These are phyloP conservation scores for Aphelinus certus DNA, from an alignment of 1,140 invertebrate species.

Conservation along the genomic window DNA sequence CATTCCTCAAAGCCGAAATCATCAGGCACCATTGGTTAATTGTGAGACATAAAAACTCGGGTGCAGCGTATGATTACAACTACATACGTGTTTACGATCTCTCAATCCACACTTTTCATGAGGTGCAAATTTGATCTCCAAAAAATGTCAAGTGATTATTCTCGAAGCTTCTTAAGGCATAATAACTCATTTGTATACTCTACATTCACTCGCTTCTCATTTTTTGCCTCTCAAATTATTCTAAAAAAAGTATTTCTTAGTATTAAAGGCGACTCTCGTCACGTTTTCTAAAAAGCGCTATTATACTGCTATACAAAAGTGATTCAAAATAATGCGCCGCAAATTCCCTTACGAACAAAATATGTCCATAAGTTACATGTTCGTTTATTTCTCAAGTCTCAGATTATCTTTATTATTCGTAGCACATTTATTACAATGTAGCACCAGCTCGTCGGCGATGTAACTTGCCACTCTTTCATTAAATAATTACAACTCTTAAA, in stretches of 20 bases:
- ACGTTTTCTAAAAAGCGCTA: slow-evolving; percentile 25
- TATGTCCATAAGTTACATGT: slow-evolving; percentile 13
- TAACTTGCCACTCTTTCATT: slow-evolving; percentile 1
- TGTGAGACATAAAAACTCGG: slow-evolving; percentile 31
- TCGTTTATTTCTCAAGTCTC: not conserved
- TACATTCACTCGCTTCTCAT: not conserved
- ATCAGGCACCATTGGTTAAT: slow-evolving; percentile 37
- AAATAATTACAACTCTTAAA: not conserved
- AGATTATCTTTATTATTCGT: not conserved
- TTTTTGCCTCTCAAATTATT: not conserved
- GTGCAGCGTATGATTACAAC: slow-evolving; percentile 15
- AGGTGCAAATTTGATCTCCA: slow-evolving; percentile 28
- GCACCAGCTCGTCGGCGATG: slow-evolving; percentile 16
- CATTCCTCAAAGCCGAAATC: slow-evolving; percentile 24
- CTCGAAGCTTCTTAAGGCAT: slow-evolving; percentile 27
- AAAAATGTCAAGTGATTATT: slow-evolving; percentile 20
- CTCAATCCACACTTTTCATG: slow-evolving; percentile 16
- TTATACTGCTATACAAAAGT: slow-evolving; percentile 24
- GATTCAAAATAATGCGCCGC: slow-evolving; percentile 32
- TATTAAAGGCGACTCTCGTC: slow-evolving; percentile 5
- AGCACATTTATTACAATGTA: slow-evolving; percentile 12
- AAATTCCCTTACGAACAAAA: slow-evolving; percentile 8
- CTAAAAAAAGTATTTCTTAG: slow-evolving; percentile 1
- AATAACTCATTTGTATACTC: slow-evolving; percentile 2
- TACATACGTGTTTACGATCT: slow-evolving; percentile 27